These are phyloP conservation scores for Bolinopsis microptera DNA, from an alignment of 37 sponge, comb jelly and placozoan genomes.

Conservation along the genomic window DNA sequence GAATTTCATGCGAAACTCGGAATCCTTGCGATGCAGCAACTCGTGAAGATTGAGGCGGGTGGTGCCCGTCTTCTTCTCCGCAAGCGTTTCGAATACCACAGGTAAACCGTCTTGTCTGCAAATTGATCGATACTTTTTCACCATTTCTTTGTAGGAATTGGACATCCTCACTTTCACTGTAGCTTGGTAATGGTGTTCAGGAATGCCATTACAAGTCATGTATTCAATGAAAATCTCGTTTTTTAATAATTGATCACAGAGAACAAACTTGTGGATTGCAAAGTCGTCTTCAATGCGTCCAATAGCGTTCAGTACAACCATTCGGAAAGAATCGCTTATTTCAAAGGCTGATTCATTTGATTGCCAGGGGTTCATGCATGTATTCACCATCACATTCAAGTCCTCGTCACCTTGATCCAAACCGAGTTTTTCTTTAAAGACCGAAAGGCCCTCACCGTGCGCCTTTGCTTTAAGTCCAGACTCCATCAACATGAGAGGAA, in stretches of 20 bases:
- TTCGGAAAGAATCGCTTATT: conserved; percentile 2
- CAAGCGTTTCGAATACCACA: not conserved
- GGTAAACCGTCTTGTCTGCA: not conserved
- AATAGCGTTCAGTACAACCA: not conserved
- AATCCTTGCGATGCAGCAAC: not conserved
- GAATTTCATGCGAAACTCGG: not conserved
- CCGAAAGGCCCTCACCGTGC: not conserved
- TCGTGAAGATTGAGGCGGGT: not conserved
- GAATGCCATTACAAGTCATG: not conserved
- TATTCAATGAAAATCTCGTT: not conserved
- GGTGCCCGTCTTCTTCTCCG: not conserved
- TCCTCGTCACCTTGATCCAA: conserved; percentile 36
- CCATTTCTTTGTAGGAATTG: not conserved
- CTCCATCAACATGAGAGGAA: conserved; percentile 31
- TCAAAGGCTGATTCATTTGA: conserved; percentile 8
- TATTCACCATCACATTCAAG: conserved; percentile 32
- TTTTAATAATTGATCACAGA: not conserved
- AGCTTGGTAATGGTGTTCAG: not conserved
- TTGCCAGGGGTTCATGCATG: conserved; percentile 51
- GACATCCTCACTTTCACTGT: not conserved
- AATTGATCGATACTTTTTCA: not conserved
- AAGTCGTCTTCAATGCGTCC: not conserved
- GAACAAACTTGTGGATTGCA: not conserved
- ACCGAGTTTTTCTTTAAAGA: conserved; percentile 22
- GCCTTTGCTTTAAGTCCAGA: not conserved